Evolutionary conservation across 1,140 invertebrate species (phyloP), one percentile per base, ranked within the genome.

Genomic region (Leptinotarsa texana): DNA sequence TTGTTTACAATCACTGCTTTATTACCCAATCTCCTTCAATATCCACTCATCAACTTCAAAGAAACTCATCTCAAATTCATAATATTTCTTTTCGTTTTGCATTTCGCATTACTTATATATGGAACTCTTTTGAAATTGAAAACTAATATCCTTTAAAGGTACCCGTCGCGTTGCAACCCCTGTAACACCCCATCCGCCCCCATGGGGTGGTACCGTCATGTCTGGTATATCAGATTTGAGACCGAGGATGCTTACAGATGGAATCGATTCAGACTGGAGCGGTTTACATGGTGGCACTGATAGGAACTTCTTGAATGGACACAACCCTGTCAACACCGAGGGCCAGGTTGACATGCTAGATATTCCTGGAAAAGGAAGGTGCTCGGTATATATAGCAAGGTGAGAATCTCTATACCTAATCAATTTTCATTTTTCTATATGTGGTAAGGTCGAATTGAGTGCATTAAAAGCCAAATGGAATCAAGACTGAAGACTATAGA

Each of bases 281-380:
- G 85, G 75, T 82, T 81, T 90, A 88, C 85, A 89, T 86, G 83
- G 86, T 85, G 79, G 80, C 13, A 71, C 68, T 49, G 83, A 85
- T 70, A 86, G 83, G 81, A 85, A 75, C 82, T 89, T 87, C 78
- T 86, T 89, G 82, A 89, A 89, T 75, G 88, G 88, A 18, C 84
- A 84, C 42, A 75, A 80, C 33, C 76, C n/a, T 82, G 84, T 63
- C 8, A 74, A 84, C 3, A 69, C 86, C 6, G 91, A 92, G 69
- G 89, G 87, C 63, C 91, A 92, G 82, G 93, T 95, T 49, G 96
- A 98, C 82, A 95, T 96, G 93, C 87, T 97, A 80, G 95, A 98
- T 81, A 95, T 97, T 81, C 95, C 96, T 17, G 95, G 95, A 65
- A 95, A 96, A 85, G 96, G 96, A 27, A 89, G 94, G 70, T 97